Percentiles rank a stretch among this genome's conserved stretches.
These are phyloP conservation scores for Chloromyia formosa DNA, from an alignment of 2,888 invertebrate genomes.

Conservation along the genomic window DNA sequence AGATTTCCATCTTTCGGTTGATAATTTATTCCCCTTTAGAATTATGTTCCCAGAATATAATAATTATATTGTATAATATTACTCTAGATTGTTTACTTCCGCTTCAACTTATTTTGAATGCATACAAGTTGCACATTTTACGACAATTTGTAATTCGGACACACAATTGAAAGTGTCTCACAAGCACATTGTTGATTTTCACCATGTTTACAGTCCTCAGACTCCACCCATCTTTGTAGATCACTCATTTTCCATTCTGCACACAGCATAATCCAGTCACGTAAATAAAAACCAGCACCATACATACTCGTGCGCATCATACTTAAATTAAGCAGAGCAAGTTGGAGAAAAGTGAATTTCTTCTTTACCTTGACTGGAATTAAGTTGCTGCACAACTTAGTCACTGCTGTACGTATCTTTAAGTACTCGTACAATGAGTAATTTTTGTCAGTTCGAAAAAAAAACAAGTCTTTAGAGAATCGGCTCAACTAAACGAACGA, in stretches of 20 bases:
- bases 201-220: not conserved
- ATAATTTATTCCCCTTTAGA: too few relatives aligned
- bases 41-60: too few relatives aligned
- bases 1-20: too few relatives aligned
- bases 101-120: too few relatives aligned
- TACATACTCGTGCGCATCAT: not conserved
- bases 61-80: too few relatives aligned
- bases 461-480: conserved; percentile 1
- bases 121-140: too few relatives aligned
- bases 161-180: not conserved
- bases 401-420: not conserved
- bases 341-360: conserved; percentile 10
- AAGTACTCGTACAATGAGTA: not conserved
- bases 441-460: conserved; percentile 14
- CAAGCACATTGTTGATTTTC: not conserved
- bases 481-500: not conserved
- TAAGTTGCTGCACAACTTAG: not conserved
- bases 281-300: too few relatives aligned
- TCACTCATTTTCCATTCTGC: too few relatives aligned
- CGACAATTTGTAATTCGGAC: too few relatives aligned
- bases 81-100: too few relatives aligned
- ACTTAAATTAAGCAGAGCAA: conserved; percentile 24
- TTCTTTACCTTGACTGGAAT: conserved; percentile 1
- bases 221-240: too few relatives aligned
- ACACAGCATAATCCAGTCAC: too few relatives aligned